A percentile compares a stretch with the other conserved stretches of the same genome.
phyloP scores from a whole-genome alignment of 92 coral and sea anemone genomes.

The Parazoanthus darwini region DNA sequence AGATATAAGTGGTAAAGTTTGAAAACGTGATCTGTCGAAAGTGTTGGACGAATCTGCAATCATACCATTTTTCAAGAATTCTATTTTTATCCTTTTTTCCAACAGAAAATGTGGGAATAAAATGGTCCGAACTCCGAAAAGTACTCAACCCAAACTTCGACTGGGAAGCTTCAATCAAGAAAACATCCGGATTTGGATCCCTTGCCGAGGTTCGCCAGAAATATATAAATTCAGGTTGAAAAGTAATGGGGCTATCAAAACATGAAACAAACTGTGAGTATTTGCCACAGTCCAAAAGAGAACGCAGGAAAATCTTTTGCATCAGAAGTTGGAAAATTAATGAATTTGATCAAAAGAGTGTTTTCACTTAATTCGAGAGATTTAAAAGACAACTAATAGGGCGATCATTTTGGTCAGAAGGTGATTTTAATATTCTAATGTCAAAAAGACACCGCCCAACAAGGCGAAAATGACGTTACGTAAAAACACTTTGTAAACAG shows the following conservation, averaged over 20 bases:
- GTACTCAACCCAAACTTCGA: slow-evolving; percentile 76
- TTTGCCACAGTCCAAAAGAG: neutral
- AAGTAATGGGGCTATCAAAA: neutral
- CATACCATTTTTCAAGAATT: neutral
- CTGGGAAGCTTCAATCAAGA: slow-evolving; percentile 66
- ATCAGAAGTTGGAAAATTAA: too few species aligned
- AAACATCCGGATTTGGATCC: neutral
- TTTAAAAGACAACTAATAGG: too few species aligned
- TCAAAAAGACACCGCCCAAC: too few species aligned
- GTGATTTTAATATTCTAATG: too few species aligned
- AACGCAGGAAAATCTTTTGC: neutral
- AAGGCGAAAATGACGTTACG: too few species aligned
- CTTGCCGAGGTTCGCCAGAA: slow-evolving; percentile 26
- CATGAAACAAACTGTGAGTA: neutral
- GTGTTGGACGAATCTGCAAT: neutral
- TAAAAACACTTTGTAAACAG: too few species aligned
- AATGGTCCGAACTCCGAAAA: slow-evolving; percentile 60
- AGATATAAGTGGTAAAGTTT: neutral
- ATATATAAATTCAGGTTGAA: neutral
- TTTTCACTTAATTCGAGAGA: too few species aligned
- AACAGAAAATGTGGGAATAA: slow-evolving; percentile 59
- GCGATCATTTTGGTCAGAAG: too few species aligned
- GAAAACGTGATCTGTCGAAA: neutral
- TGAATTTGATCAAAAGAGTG: too few species aligned
- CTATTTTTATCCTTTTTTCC: neutral